Evolutionary conservation across 2,888 invertebrate genomes (phyloP), one percentile per base, ranked within the genome.

Genomic region (Torymus auratus): DNA sequence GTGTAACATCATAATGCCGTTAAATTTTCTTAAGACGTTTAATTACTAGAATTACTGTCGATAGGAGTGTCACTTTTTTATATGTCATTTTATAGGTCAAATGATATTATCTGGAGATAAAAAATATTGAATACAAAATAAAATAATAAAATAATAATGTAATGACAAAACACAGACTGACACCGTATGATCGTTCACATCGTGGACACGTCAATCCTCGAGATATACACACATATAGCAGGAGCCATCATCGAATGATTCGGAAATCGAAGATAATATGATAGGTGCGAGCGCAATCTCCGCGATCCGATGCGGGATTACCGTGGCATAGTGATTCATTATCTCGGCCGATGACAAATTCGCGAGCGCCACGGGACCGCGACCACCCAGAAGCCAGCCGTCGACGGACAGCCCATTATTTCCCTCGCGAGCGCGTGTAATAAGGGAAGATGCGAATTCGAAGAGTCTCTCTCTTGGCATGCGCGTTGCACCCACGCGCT

Each of bases 261-360:
- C 17, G 17, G 41, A 5, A 41, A 65, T 73, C 73, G 56, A 64
- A 73, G 28, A 56, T 41, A 41, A 41, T 56, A 17, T 28, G 73
- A 65, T 65, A 73, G 65, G 1, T 65, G 28, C 55, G 55, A 20
- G 20, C 20, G 20, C 20, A 20, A 20, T 53, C 7, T 41, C 2
- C 15, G 70, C 41, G 50, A 60, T 70, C 50, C 60, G 17, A 50
- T 7, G 41, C 14, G 53, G 65, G 17, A 74, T 74, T 74, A 74
- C 60, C 10, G 12, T 15, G 23, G 55, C 17, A 17, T 28, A 41
- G 69, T 69, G 79, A 79, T 79, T 79, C 79, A 69, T 79, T 75
- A 75, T 81, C 68, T 53, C 41, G 20, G 0, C 5, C 17, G 62
- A 69, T 81, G 76, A 81, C 72, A 72, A 72, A 77, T 76, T 81